Evolutionary conservation across 2,797 vertebrate genomes (phyloP).

Genomic region (Apogon hyalosoma): DNA sequence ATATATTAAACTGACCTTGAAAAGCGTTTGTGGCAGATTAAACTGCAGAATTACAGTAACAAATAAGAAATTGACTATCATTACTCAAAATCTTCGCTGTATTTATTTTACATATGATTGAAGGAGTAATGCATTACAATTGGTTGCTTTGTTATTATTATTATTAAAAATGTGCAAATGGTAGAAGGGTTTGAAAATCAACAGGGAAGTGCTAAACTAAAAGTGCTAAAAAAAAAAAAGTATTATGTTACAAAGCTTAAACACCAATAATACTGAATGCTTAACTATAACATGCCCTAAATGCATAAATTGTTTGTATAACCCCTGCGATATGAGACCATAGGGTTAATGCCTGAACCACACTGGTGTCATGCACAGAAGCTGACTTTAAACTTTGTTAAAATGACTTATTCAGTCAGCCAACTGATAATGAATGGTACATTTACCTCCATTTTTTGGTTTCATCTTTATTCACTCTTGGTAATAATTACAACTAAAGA

Average conservation of each 20-base stretch:
- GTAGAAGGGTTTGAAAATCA: conserved; percentile 6
- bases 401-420: background rate
- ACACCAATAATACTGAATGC: background rate
- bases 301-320: background rate
- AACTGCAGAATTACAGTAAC: conserved; percentile 1
- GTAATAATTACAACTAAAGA: background rate
- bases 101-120: conserved; percentile 1
- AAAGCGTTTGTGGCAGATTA: conserved; percentile 8
- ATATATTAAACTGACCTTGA: conserved; percentile 14
- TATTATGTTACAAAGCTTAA: background rate
- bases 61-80: conserved; percentile 5
- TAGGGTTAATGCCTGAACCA: background rate
- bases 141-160: background rate
- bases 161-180: conserved; percentile 24
- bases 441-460: background rate
- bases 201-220: conserved; percentile 5
- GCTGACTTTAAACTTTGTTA: background rate
- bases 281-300: background rate
- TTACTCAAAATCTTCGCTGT: conserved; percentile 8
- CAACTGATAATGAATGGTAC: background rate
- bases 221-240: no score
- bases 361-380: background rate
- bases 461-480: background rate
- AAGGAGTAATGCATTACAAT: background rate
- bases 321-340: conserved; percentile 4